Percentiles rank a stretch among this genome's conserved stretches.
phyloP scores from a whole-genome alignment of 1,140 invertebrate genomes.

The Caerostris extrusa region DNA sequence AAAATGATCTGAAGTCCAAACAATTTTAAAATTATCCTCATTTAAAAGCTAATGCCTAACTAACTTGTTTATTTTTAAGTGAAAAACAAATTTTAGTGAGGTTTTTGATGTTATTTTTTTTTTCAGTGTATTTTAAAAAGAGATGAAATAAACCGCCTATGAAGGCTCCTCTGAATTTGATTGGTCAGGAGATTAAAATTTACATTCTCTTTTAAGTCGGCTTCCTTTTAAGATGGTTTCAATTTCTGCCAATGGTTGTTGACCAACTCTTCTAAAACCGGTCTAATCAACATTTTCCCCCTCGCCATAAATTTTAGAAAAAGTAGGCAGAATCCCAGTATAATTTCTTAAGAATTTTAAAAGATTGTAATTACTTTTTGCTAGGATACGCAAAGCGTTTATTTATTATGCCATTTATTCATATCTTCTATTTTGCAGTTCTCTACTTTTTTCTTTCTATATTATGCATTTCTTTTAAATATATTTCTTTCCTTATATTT shows the following conservation, averaged over 20 bases:
- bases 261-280: neutral
- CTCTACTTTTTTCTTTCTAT: neutral
- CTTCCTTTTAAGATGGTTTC: neutral
- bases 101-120: no score
- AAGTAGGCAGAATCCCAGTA: neutral
- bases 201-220: neutral
- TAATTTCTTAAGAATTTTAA: neutral
- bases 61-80: no score
- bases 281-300: neutral
- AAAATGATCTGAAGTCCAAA: no score
- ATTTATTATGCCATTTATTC: no score
- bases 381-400: no score
- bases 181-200: slow-evolving; percentile 14
- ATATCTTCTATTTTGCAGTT: neutral
- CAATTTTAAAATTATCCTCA: no score
- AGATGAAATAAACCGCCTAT: neutral
- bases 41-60: no score
- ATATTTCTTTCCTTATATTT: no score
- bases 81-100: no score
- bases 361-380: neutral
- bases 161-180: neutral
- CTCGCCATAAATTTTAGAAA: neutral
- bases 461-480: neutral
- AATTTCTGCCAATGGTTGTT: neutral
- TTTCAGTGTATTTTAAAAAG: no score